Percentiles rank a stretch among this genome's conserved stretches.
phyloP scores from a whole-genome alignment of 2,113 vertebrate genomes.

The Chaetura pelagica region DNA sequence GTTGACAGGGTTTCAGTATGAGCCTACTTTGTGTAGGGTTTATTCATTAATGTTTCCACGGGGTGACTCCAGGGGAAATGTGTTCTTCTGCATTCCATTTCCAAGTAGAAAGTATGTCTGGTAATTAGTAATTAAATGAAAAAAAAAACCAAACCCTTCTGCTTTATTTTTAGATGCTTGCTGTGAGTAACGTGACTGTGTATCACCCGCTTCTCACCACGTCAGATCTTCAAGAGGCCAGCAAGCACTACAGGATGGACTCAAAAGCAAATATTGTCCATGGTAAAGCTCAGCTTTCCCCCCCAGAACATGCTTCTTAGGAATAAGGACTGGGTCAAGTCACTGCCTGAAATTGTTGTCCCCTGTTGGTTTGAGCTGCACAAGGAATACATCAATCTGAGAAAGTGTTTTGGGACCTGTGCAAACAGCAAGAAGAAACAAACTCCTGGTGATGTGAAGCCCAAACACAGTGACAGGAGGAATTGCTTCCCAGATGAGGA shows the following conservation, averaged over 20 bases:
- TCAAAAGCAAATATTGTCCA: slow-evolving; percentile 91
- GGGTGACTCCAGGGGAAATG: background rate
- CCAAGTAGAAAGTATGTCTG: background rate
- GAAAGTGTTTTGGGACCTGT: background rate
- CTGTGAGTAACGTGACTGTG: slow-evolving; percentile 76
- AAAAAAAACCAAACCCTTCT: background rate
- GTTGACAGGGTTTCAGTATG: rapidly evolving
- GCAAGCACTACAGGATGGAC: slow-evolving; percentile 79
- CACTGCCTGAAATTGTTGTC: background rate
- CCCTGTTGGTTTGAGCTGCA: too few relatives aligned
- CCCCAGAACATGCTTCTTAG: rapidly evolving
- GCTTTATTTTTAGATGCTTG: slow-evolving; percentile 80
- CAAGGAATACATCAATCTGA: too few relatives aligned
- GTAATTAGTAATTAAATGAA: background rate
- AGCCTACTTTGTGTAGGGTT: rapidly evolving
- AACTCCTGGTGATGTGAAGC: background rate
- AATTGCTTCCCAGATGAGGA: background rate
- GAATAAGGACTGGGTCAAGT: rapidly evolving
- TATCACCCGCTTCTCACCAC: slow-evolving; percentile 78
- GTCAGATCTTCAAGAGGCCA: slow-evolving; percentile 85
- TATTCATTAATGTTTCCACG: rapidly evolving
- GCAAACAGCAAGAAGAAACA: background rate
- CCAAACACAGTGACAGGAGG: rapidly evolving
- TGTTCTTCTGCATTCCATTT: background rate
- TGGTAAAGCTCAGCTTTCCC: slow-evolving; percentile 73